Evolutionary conservation across 2,113 vertebrate genomes (phyloP), one percentile per base, ranked within the genome.

Genomic region (Elgaria multicarinata): DNA sequence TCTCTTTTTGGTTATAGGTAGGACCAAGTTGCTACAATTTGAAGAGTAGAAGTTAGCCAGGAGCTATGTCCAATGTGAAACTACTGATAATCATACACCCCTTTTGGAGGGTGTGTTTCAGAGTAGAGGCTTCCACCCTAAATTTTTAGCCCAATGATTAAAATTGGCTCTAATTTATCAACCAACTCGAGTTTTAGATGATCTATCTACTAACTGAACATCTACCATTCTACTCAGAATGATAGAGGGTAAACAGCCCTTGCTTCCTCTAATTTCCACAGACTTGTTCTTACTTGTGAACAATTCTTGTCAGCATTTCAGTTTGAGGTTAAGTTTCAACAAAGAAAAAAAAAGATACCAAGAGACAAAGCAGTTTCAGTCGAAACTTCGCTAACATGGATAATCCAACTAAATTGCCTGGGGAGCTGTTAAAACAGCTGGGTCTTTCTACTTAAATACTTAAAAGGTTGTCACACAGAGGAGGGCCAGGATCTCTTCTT

Each of bases 291-390:
- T 0, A 95, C 94, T 91, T 0, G 87, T 0, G 10, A 6, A 62
- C 7, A 0, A 0, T 13, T 44, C 88, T 26, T 42, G 79, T 91
- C n/a, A 3, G 39, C 71, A 81, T 92, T 93, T 88, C 44, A 74
- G 14, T 0, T 0, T 3, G 93, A 93, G 92, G 91, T 77, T 0
- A 0, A 7, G 46, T 87, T 88, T 90, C 22, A 50, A 0, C 66
- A 87, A 92, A 91, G 22, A 16, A 12, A 79, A n/a, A 77, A 80
- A 36, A 58, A 84, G 44, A 26, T 44, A 92, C 86, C 4, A 3
- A 20, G 87, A 53, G 77, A 91, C 79, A 75, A 83, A 94, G 16
- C 76, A 90, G 85, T 96, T 94, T 96, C 95, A 92, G 76, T 0
- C 87, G 90, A 95, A 94, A 95, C 87, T 53, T 2, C 1, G 42